These are phyloP conservation scores for Elanus axillaris DNA, from an alignment of 2,113 vertebrate genomes.

Conservation along the genomic window DNA sequence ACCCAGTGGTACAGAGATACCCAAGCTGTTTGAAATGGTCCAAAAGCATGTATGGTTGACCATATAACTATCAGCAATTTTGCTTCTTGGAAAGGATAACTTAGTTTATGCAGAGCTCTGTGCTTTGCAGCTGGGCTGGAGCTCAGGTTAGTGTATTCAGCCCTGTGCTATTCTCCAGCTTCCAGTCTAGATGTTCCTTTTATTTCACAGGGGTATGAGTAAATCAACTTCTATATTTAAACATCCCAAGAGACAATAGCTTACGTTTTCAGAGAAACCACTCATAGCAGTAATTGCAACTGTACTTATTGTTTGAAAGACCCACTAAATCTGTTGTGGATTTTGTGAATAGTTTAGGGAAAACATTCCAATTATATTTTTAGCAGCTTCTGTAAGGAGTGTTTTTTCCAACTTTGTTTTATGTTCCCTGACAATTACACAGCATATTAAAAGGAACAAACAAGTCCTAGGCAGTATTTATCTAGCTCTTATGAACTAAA, in stretches of 20 bases:
- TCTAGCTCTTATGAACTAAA: background rate
- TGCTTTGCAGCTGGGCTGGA: background rate
- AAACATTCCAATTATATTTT: constrained; percentile 37
- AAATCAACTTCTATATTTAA: constrained; percentile 26
- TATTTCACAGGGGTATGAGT: background rate
- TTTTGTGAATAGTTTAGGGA: constrained; percentile 27
- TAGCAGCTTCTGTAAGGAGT: background rate
- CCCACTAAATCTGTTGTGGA: constrained; percentile 3
- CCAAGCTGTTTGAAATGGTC: background rate
- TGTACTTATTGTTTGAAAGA: constrained; percentile 35
- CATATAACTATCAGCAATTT: background rate
- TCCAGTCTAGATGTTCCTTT: background rate
- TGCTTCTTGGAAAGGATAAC: background rate
- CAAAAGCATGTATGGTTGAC: background rate
- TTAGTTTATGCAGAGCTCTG: background rate
- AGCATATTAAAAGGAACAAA: background rate
- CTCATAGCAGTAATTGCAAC: constrained; percentile 26
- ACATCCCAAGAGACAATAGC: constrained; percentile 19
- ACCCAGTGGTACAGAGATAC: background rate
- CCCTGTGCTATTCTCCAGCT: background rate
- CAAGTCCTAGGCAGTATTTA: background rate
- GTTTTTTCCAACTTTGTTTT: background rate
- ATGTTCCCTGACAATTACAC: background rate
- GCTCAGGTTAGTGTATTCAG: background rate
- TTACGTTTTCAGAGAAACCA: background rate